Base-by-base conservation (phyloP, 1,140 invertebrate genomes). In the Habropoda laboriosa region DNA sequence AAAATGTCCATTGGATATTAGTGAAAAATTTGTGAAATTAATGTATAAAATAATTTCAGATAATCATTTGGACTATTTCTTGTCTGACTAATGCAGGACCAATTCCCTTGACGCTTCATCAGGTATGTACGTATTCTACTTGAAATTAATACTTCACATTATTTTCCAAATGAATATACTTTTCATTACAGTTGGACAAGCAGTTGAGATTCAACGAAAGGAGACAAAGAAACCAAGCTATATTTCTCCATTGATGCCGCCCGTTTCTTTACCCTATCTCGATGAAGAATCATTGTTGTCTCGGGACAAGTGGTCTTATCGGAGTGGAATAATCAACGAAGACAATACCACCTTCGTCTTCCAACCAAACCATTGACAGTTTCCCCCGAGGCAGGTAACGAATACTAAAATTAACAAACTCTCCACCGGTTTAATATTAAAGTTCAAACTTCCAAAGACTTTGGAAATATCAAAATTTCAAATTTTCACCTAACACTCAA, bases 321-420 rank as follows among this genome's bases (percentile, higher is more conserved):
- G 0, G n/a, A 16, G 8, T 27, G 67, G 10, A 70, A 70, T 70
- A 70, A 70, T 70, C 51, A 55, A 70, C 49, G 51, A 3, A 55
- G 24, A 70, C 18, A 70, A 70, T 70, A n/a, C 2, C 47, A 35
- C 5, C 30, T 51, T 38, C 24, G 61, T 47, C 30, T 51, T 42
- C n/a, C 16, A 63, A 16, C 45, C 6, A 12, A 42, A 4, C 4
- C 32, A 38, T 18, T 12, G 32, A 53, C 32, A 53, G 21, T 32
- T 35, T 21, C n/a, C 27, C 3, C 27, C 27, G 42, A 66, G 47
- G 13, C 27, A 30, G 18, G 18, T 45, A 66, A 24, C 60, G n/a
- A 63, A 45, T 38, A 21, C 42, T 18, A 27, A n/a, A 63, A 64
- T 63, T 63, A 63, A 63, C 24, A n/a, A 35, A n/a, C 18, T 58